Evolutionary conservation across 2,113 vertebrate species (phyloP).

Genomic region (Polypterus senegalus): DNA sequence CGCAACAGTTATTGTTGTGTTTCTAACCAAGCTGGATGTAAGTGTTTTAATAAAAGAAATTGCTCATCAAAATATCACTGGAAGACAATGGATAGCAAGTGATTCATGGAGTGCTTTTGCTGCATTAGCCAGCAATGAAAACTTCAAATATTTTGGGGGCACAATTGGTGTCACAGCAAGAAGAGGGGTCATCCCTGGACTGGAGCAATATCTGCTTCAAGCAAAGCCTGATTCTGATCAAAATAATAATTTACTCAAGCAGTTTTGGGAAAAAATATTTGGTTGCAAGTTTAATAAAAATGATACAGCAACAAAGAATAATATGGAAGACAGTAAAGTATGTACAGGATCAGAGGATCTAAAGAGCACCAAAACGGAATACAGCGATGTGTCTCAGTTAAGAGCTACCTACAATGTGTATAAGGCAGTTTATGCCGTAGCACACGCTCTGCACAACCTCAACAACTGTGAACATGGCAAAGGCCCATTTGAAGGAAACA

Average conservation of each 20-base stretch:
- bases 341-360: constrained; percentile 1
- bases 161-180: not conserved
- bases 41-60: no score
- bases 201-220: not conserved
- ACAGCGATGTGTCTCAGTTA: not conserved
- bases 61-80: no score
- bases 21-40: no score
- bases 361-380: not conserved
- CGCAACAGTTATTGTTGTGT: no score
- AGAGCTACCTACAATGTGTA: no score
- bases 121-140: no score
- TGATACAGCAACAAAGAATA: not conserved
- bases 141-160: not conserved
- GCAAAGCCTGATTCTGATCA: not conserved
- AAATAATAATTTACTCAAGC: not conserved
- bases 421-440: no score
- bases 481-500: not conserved
- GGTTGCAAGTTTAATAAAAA: not conserved
- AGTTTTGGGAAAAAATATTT: not conserved
- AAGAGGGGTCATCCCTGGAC: not conserved
- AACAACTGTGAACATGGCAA: not conserved
- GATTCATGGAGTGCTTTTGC: no score
- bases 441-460: not conserved
- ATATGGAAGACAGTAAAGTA: not conserved
- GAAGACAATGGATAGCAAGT: no score